phyloP scores from a whole-genome alignment of 2,113 vertebrate genomes.

The Pseudois nayaur region DNA sequence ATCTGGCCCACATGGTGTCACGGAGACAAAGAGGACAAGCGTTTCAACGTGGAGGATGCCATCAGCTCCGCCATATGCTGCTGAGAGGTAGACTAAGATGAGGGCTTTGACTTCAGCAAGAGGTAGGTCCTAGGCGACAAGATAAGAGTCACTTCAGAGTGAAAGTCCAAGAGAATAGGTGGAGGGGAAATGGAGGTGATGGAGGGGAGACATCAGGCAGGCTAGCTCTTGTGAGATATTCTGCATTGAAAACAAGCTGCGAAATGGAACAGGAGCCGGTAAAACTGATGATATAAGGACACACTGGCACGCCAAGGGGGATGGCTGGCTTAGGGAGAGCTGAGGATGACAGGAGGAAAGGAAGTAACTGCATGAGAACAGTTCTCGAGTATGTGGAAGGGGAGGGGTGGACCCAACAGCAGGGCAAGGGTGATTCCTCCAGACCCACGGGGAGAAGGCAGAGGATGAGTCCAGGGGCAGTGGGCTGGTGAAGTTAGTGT shows the following conservation, averaged over 20 bases:
- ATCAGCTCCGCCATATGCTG: not conserved
- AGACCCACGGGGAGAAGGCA: not conserved
- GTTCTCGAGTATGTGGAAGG: not conserved
- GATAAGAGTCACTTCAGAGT: not conserved
- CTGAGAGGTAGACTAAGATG: not conserved
- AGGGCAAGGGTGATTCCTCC: not conserved
- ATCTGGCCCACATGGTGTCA: not conserved
- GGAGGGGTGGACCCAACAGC: not conserved
- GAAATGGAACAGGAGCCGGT: not conserved
- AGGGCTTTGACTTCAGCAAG: not conserved
- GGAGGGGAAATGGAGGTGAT: not conserved
- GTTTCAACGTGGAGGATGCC: not conserved
- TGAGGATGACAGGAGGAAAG: not conserved
- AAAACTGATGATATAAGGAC: not conserved
- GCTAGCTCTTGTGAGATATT: not conserved
- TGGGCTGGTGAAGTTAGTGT: not conserved
- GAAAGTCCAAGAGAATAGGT: not conserved
- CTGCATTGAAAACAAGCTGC: not conserved
- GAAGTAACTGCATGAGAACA: not conserved
- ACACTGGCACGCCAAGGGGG: accelerated
- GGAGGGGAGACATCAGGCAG: not conserved
- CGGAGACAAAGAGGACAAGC: not conserved
- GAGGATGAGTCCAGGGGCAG: not conserved
- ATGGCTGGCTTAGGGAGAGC: not conserved
- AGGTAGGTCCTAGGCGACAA: not conserved